Evolutionary conservation across 2,888 invertebrate genomes (phyloP).

Genomic region (Odontothrips loti): DNA sequence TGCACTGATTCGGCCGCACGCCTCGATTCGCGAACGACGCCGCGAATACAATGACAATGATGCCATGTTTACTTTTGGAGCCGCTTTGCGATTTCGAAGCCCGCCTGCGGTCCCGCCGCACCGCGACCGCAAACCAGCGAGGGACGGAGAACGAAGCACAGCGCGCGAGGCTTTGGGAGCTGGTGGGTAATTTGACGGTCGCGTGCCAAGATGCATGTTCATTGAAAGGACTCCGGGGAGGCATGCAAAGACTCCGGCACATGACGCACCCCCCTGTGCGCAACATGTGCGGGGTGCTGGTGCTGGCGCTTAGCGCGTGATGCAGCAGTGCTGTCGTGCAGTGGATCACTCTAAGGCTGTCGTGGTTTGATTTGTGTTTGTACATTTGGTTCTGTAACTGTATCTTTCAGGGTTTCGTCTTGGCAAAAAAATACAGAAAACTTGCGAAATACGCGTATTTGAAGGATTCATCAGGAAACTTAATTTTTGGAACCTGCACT

Average conservation of each 20-base stretch:
- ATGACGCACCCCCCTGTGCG: too few species aligned
- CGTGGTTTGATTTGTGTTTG: too few species aligned
- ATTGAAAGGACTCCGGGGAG: constrained; percentile 6
- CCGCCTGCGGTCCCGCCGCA: neutral
- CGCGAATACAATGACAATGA: neutral
- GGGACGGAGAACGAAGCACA: neutral
- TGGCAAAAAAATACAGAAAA: too few species aligned
- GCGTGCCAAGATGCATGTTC: constrained; percentile 3
- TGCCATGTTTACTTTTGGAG: neutral
- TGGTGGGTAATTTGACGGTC: neutral
- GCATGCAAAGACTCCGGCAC: neutral
- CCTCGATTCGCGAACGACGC: neutral
- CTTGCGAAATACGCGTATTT: too few species aligned
- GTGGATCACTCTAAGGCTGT: too few species aligned
- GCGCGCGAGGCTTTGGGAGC: neutral
- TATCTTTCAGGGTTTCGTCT: too few species aligned
- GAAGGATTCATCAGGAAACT: too few species aligned
- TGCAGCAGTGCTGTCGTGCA: too few species aligned
- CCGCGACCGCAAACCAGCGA: neutral
- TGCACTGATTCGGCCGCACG: neutral
- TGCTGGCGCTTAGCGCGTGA: neutral
- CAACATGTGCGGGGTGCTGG: neutral
- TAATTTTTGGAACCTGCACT: too few species aligned
- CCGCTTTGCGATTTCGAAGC: neutral
- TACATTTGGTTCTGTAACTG: too few species aligned